Base-by-base conservation (phyloP, 2,888 invertebrate species). In the Tigriopus californicus region DNA sequence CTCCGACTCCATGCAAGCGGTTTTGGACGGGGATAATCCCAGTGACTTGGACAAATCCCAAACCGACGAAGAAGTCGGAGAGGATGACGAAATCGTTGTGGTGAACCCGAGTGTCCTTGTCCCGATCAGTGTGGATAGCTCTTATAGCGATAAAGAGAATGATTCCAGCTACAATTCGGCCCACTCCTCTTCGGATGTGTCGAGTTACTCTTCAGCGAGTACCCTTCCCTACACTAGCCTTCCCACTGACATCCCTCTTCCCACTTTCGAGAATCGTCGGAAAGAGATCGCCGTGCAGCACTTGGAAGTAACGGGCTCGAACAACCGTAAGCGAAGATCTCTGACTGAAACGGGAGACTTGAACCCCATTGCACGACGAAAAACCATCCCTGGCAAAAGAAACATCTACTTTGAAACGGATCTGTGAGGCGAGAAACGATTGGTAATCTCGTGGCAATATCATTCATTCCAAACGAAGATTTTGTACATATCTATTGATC, bases 361-460 rank as follows among this genome's bases (percentile, higher is more conserved):
- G 18, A 52, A 52, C 13, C 52, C 52, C 10, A 15, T 52, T 20
- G 15, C 52, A 20, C 52, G 15, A 24, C 33, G 25, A 6, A 52
- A 52, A 15, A 52, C 24, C 13, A 13, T 22, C 15, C 15, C 5
- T 18, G 33, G 33, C 33, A 24, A 24, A 2, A 52, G 33, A 52
- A 52, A 40, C 33, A 52, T 52, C 33, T 52, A 52, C 52, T 52
- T 52, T 52, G 52, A 52, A 52, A 52, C 52, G 18, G 52, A 52
- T 52, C 52, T 52, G 25, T 52, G 33, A 52, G 18, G 46, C 18
- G 46, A 46, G 46, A 33, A 8, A 5, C 3, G 8, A 33, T 33
- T 33, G 33, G n/a, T 8, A 33, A 33, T 33, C 33, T 33, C 33
- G 33, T 33, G 33, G 33, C 33, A 33, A 33, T 33, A 33, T 33